Evolutionary conservation across 2,888 invertebrate species (phyloP), one percentile per base, ranked within the genome.

Genomic region (Amaurobius ferox): DNA sequence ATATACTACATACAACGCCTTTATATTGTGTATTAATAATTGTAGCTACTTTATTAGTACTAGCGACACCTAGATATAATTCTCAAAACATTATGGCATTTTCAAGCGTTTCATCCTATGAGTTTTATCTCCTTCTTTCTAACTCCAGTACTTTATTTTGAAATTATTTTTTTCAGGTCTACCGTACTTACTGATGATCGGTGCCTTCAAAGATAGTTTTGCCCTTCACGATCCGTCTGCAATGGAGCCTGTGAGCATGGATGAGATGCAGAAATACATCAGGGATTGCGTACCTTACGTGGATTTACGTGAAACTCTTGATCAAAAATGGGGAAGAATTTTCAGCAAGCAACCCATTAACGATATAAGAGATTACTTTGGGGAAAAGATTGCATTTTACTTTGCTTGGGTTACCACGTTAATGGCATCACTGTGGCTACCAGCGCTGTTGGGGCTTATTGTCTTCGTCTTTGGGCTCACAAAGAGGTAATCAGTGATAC

Each of bases 351-450:
- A 88, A 44, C 88, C 88, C 35, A 66, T 88, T n/a, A 73, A 87
- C 39, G 70, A 74, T 13, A 86, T 88, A 30, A 73, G 87, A 29
- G 79, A 88, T 39, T 88, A 88, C 35, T 87, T 88, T 23, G 88
- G 88, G 3, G 88, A 88, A 35, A 88, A 88, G 68, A 88, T 88
- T 35, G 86, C 88, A 1, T 88, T 88, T 39, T 88, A 88, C 30
- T 88, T 88, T 32, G 88, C 83, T 1, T 88, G 87, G 86, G 83
- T 88, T 0, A 86, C 88, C 0, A 87, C 81, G 1, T 55, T 88
- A 13, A 87, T 88, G 44, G 28, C 79, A 1, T 88, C 88, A 19
- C 68, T 88, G 1, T 86, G 86, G 78, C 72, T 88, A 26, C 88
- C 88, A 0, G 79, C 87, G 11, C 39, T 87, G 1, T 64, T 88